Conservation (phyloP, 2,113 vertebrate genomes). For the Piliocolobus tephrosceles region DNA sequence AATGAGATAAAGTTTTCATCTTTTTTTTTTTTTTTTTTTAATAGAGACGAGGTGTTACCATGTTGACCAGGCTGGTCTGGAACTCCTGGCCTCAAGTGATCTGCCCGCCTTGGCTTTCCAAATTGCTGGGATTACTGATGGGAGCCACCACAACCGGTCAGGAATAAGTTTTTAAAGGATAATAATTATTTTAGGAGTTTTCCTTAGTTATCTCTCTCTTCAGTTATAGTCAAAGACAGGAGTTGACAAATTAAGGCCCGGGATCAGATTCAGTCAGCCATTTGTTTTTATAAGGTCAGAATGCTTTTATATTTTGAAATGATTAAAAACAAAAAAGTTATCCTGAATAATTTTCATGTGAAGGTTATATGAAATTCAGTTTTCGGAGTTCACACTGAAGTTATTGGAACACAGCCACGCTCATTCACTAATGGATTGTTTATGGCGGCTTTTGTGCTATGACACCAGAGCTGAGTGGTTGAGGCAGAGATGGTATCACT, state of each 20-base stretch:
- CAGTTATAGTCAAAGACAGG: not conserved
- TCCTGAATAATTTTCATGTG: not conserved
- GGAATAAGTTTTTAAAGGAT: not conserved
- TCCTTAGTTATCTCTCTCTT: not conserved
- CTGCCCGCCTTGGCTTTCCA: too few species aligned
- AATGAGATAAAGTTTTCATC: not conserved
- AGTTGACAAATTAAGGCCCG: not conserved
- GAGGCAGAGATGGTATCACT: not conserved
- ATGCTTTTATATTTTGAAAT: constrained; percentile 17
- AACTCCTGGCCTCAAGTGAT: too few species aligned
- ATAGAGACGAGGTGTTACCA: too few species aligned
- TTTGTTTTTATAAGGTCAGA: not conserved
- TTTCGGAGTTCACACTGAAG: not conserved
- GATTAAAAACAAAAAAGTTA: not conserved
- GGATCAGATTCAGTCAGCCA: not conserved
- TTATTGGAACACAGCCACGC: not conserved
- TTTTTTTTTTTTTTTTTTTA: not conserved
- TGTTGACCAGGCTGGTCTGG: too few species aligned
- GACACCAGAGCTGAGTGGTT: not conserved
- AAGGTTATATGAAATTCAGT: not conserved
- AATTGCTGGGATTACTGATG: too few species aligned
- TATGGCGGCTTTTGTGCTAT: not conserved
- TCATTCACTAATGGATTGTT: not conserved
- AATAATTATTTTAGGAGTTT: constrained; percentile 9
- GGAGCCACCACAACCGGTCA: too few species aligned